Evolutionary conservation across 2,888 invertebrate genomes (phyloP), one percentile per base, ranked within the genome.

Genomic region (Opisthograptis luteolata): DNA sequence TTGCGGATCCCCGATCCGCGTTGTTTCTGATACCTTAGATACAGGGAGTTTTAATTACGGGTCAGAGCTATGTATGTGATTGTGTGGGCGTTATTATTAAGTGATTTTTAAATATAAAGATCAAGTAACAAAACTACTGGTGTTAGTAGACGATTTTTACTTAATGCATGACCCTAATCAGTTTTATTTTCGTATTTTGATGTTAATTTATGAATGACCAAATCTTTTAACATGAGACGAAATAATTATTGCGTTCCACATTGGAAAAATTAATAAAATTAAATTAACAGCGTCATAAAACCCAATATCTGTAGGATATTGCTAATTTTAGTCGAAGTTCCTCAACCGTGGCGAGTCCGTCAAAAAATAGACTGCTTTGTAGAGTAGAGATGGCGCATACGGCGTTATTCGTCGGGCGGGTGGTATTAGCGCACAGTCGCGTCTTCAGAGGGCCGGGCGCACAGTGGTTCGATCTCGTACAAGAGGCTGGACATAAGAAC

Each of bases 401-500:
- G 80, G 14, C 84, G 70, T 86, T 84, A 55, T 66, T 76, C 66
- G 51, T 47, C 77, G 84, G 60, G 77, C 57, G 68, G 66, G 59
- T 78, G 72, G 86, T 80, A 87, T 88, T 87, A 88, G 86, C 86
- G 88, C 85, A 81, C 79, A 83, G 87, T 86, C 87, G 84, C 85
- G 84, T 88, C 87, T 88, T 88, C 85, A 78, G 81, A 84, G 87
- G 85, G 85, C n/a, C n/a, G n/a, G n/a, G n/a, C n/a, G n/a, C n/a
- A n/a, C n/a, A n/a, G n/a, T n/a, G n/a, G n/a, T n/a, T n/a, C n/a
- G n/a, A n/a, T n/a, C n/a, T n/a, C n/a, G n/a, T n/a, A n/a, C n/a
- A n/a, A n/a, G n/a, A n/a, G n/a, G n/a, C n/a, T n/a, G n/a, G n/a
- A n/a, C n/a, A n/a, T n/a, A n/a, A n/a, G n/a, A n/a, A n/a, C n/a